Conservation (phyloP, 2,888 invertebrate species). For the Plebejus melissa region DNA sequence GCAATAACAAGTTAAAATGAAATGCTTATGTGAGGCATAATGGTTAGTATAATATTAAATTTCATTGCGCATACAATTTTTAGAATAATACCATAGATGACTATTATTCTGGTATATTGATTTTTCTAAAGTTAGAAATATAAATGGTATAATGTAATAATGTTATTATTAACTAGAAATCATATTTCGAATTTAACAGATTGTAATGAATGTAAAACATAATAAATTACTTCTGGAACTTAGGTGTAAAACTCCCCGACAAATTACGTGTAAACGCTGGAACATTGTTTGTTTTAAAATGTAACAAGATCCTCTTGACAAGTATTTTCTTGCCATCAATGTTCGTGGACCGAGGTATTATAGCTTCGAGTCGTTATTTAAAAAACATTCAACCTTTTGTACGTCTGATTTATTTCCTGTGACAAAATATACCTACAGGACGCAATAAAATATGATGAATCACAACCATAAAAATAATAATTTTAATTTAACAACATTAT, state of each 20-base stretch:
- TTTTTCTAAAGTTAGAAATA: no score
- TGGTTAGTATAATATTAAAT: not conserved
- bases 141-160: no score
- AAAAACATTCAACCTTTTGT: not conserved
- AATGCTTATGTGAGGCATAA: not conserved
- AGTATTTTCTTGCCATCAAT: slow-evolving; percentile 11
- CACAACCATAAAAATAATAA: not conserved
- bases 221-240: not conserved
- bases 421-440: not conserved
- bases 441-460: not conserved
- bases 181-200: no score
- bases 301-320: slow-evolving; percentile 16
- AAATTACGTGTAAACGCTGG: not conserved
- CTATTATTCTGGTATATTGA: no score
- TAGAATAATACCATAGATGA: not conserved
- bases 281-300: not conserved
- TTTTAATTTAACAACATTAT: not conserved
- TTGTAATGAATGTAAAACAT: not conserved
- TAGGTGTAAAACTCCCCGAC: no score
- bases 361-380: not conserved
- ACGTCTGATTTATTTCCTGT: slow-evolving; percentile 13
- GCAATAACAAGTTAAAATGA: slow-evolving; percentile 4
- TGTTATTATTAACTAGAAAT: no score
- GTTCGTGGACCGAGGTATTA: not conserved
- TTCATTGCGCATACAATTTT: not conserved